phyloP scores from a whole-genome alignment of 2,888 invertebrate species.

The Plagiodera versicolora region DNA sequence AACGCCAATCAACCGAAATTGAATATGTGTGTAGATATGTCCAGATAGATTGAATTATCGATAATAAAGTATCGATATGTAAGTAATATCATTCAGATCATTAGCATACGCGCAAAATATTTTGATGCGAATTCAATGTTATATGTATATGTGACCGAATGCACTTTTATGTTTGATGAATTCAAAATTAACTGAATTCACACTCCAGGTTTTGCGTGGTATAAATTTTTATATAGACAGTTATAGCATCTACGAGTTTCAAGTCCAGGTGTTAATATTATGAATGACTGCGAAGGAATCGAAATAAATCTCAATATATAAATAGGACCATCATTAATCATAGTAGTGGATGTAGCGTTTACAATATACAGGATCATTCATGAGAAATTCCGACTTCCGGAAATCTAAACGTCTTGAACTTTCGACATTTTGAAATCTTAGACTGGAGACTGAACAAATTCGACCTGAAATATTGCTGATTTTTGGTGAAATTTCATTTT shows the following conservation, averaged over 20 bases:
- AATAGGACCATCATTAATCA: conserved; percentile 21
- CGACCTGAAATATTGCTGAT: too few species aligned
- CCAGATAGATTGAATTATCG: neutral
- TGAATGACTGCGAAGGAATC: conserved; percentile 26
- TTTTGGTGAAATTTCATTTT: too few species aligned
- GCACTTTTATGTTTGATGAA: neutral
- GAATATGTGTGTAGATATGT: too few species aligned
- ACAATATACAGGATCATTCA: too few species aligned
- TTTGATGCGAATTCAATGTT: neutral
- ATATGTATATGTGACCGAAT: neutral
- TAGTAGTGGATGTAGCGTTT: neutral
- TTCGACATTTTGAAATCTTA: too few species aligned
- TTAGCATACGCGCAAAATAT: neutral
- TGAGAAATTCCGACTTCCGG: too few species aligned
- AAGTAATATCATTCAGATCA: neutral
- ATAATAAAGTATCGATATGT: neutral
- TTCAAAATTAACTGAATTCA: neutral
- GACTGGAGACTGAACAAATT: too few species aligned
- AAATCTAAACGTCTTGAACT: too few species aligned
- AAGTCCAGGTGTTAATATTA: conserved; percentile 30
- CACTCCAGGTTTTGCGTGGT: conserved; percentile 9
- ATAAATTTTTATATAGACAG: conserved; percentile 26
- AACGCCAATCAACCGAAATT: too few species aligned
- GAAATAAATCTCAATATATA: conserved; percentile 30
- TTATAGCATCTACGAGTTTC: conserved; percentile 19